These are phyloP conservation scores for Crotalus helleri DNA, from an alignment of 2,113 vertebrate species.

Conservation along the genomic window DNA sequence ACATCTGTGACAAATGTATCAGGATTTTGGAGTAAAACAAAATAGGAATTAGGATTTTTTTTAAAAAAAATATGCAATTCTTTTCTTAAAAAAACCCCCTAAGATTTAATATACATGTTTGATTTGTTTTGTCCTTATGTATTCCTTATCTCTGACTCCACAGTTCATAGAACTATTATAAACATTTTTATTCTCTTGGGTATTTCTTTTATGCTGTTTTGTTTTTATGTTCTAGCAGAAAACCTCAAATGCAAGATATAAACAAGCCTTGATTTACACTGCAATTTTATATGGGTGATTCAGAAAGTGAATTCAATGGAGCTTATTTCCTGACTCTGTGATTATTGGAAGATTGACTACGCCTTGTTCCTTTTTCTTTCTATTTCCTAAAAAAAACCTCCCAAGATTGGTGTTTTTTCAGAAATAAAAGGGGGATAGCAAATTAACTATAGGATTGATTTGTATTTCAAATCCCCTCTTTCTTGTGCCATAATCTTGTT, in stretches of 20 bases:
- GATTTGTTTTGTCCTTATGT: neutral
- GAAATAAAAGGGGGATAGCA: neutral
- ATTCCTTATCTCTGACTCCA: neutral
- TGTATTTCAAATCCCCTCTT: neutral
- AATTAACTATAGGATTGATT: neutral
- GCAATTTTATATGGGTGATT: neutral
- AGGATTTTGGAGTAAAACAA: neutral
- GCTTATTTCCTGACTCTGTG: neutral
- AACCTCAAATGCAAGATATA: neutral
- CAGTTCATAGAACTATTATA: neutral
- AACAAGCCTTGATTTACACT: neutral
- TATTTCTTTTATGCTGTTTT: neutral
- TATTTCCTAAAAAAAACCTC: too few relatives aligned
- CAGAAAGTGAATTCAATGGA: neutral
- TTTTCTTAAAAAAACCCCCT: neutral
- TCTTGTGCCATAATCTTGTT: neutral
- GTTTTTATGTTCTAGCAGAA: neutral
- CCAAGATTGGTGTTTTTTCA: neutral
- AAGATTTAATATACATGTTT: neutral
- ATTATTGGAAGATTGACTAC: neutral
- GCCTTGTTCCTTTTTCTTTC: neutral
- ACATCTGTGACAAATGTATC: neutral
- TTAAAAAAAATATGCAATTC: neutral
- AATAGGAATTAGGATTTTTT: neutral
- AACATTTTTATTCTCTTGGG: neutral